Evolutionary conservation across 2,888 invertebrate genomes (phyloP), one percentile per base, ranked within the genome.

Genomic region (Scelioninae gen. 2): DNA sequence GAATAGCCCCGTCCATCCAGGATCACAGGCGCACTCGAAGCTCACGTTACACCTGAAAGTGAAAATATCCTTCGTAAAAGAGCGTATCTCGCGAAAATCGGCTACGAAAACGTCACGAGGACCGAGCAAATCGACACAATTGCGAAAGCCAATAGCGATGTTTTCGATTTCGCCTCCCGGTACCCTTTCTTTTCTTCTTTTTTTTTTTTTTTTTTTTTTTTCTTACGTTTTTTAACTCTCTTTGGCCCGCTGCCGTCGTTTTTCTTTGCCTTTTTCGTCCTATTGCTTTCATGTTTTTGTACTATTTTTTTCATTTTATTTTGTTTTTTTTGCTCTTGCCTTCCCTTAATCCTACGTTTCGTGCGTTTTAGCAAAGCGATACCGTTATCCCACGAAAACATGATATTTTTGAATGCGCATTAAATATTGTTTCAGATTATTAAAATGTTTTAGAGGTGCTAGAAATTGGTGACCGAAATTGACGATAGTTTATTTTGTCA

Each of bases 1-100:
- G 87, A 96, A 95, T 63, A 95, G 88, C 41, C 95, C 95, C 81
- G 93, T 94, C 95, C 95, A 96, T 19, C 95, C 95, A 37, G 92
- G 91, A 60, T 91, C 90, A 84, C 96, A 96, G 82, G 92, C 90
- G 86, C 96, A 96, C 83, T 95, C 94, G 86, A 95, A 96, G 81
- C 94, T 94, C 61, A 92, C 91, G 84, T 93, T 94, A 87, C 95
- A 96, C 81, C 90, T 86, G 79, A 72, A 80, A 78, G 74, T 70
- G 74, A 75, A 76, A 80, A 78, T 78, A 67, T 75, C 35, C 58
- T 53, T 55, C 53, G 57, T 58, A 60, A 64, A 68, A 37, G n/a
- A n/a, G 61, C 61, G 69, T 69, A 69, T 69, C 69, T 58, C 57
- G 53, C 53, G 69, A 69, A 69, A 68, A 69, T 50, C 68, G 52